Conservation (phyloP, 2,113 vertebrate species). For the Hemichromis elongatus region DNA sequence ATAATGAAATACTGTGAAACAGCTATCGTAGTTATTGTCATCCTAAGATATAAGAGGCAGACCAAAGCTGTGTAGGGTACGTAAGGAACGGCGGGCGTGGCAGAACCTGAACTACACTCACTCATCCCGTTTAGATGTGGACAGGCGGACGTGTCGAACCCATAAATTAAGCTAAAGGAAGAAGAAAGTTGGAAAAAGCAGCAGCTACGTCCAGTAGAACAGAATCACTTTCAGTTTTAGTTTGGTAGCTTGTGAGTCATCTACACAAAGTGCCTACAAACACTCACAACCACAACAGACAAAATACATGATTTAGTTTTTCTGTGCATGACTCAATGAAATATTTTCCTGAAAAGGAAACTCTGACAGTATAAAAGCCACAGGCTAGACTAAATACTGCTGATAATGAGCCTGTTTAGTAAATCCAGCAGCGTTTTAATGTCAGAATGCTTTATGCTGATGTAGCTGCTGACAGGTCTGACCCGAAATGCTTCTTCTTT, state of each 20-base stretch:
- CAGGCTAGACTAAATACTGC: background rate
- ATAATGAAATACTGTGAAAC: background rate
- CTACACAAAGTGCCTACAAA: background rate
- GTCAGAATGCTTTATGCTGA: background rate
- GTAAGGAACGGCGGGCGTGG: background rate
- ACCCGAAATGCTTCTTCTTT: background rate
- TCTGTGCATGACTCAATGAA: rapidly evolving
- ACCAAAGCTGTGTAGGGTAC: too few species aligned
- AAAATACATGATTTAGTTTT: background rate
- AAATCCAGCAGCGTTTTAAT: background rate
- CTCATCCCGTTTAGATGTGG: background rate
- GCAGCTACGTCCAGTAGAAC: background rate
- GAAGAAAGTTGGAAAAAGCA: rapidly evolving
- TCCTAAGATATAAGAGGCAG: background rate
- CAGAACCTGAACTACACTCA: background rate
- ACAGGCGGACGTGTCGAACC: background rate
- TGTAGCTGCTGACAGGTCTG: background rate
- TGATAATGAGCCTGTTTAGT: background rate
- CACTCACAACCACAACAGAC: background rate
- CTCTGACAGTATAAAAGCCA: background rate
- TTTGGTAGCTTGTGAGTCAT: background rate
- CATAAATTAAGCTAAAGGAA: background rate
- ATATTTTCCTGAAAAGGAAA: background rate
- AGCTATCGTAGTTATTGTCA: background rate
- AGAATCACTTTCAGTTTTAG: background rate